Evolutionary conservation across 2,888 invertebrate species (phyloP), one percentile per base, ranked within the genome.

Genomic region (Steinernema hermaphroditum): DNA sequence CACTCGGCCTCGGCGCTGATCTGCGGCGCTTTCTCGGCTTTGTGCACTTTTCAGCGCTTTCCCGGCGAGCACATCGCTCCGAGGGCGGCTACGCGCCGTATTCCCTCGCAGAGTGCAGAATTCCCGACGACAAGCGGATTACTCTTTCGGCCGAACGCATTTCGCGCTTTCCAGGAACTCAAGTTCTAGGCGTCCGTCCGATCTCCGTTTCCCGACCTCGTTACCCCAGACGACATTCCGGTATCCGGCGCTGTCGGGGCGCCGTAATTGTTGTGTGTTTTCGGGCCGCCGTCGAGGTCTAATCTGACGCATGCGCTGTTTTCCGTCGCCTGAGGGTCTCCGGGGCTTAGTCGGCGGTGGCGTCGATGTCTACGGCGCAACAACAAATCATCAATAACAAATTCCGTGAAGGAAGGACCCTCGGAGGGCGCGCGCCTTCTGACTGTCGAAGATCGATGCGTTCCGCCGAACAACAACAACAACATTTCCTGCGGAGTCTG

Each of bases 351-450:
- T 19, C 49, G 49, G 19, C 49, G 54, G 12, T 27, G 54, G 54
- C 54, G 54, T 54, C 46, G 46, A 19, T n/a, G 46, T 46, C 54
- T 54, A 27, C 54, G 54, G 54, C 54, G 27, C 54, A 54, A 54
- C 54, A 54, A 54, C 54, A 54, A 54, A 54, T 54, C 54, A 54
- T 54, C 54, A 54, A 54, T 54, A 54, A 54, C 54, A 54, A 54
- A 54, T 54, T 54, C 54, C 19, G 54, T 54, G 54, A 27, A 54
- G 27, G 54, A 22, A 27, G 54, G 54, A 9, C 22, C 4, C 54
- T 54, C 54, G 16, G 54, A 16, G 6, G 37, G 37, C 54, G 54
- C 54, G 19, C 27, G 54, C 54, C 54, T 54, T 54, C 54, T 54
- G 54, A 16, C 27, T 27, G 54, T 27, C 54, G 54, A 54, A 54